phyloP scores from a whole-genome alignment of 2,797 vertebrate species.

The Pseudochirops cupreus region DNA sequence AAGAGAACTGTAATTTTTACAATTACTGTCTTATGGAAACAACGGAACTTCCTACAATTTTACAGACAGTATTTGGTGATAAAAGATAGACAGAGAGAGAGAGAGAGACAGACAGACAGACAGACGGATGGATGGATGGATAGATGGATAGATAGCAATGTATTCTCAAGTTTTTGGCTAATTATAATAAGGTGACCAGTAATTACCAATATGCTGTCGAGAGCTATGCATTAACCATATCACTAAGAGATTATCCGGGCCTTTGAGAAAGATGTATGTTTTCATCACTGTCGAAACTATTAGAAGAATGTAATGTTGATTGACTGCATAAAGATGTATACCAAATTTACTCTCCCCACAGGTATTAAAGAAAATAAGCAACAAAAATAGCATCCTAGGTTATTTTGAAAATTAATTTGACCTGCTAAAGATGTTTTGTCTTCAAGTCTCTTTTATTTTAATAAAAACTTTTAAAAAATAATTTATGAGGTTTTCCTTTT shows the following conservation, averaged over 20 bases:
- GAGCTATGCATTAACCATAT: neutral
- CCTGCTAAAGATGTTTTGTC: constrained; percentile 26
- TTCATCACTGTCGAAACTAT: constrained; percentile 32
- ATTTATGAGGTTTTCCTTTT: constrained; percentile 43
- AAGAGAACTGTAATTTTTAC: constrained; percentile 75
- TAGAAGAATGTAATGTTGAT: constrained; percentile 2
- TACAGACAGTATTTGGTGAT: neutral
- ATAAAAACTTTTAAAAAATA: neutral
- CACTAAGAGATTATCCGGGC: neutral
- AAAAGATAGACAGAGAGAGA: constrained; percentile 6
- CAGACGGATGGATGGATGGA: no score
- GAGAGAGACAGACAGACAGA: neutral
- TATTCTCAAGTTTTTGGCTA: constrained; percentile 63
- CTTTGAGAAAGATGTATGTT: neutral
- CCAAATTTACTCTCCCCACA: constrained; percentile 23
- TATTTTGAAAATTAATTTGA: constrained; percentile 21
- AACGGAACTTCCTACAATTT: constrained; percentile 71
- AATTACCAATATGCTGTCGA: neutral
- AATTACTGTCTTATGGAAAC: constrained; percentile 72
- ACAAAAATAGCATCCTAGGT: constrained; percentile 27
- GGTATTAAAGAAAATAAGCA: constrained; percentile 32
- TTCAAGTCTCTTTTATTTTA: neutral
- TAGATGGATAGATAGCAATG: neutral
- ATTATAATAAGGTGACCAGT: constrained; percentile 69
- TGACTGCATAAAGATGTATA: neutral